Evolutionary conservation across 2,797 vertebrate genomes (phyloP).

Genomic region (Lerista edwardsae): DNA sequence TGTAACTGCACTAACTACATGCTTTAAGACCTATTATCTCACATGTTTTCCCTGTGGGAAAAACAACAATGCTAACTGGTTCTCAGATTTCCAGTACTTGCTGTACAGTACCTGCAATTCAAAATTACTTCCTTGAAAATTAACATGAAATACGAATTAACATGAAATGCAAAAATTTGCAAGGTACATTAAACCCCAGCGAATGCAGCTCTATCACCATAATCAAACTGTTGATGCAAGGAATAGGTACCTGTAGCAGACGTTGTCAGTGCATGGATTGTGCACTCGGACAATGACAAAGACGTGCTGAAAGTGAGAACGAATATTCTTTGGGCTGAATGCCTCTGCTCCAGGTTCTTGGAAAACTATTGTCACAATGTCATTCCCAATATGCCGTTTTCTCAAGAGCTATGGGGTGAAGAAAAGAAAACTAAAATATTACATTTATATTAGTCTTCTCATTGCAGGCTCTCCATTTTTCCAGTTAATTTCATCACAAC

Average conservation of each 20-base stretch:
- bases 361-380: slow-evolving; percentile 98
- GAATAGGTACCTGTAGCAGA: slow-evolving; percentile 90
- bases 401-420: slow-evolving; percentile 84
- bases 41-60: not conserved
- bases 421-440: slow-evolving; percentile 1
- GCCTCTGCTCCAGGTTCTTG: slow-evolving; percentile 95
- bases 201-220: rapidly evolving
- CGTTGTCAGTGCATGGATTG: slow-evolving; percentile 89
- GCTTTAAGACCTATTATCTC: not conserved
- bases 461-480: not conserved
- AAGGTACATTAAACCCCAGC: not conserved
- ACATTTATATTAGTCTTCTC: not conserved
- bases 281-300: slow-evolving; percentile 94
- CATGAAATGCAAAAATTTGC: not conserved
- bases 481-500: slow-evolving; percentile 18
- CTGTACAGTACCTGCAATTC: not conserved
- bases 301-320: slow-evolving; percentile 96
- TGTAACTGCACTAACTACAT: not conserved
- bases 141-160: not conserved
- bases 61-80: not conserved
- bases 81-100: not conserved
- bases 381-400: slow-evolving; percentile 97
- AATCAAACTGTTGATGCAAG: not conserved
- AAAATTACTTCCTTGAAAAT: not conserved
- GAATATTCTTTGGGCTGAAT: slow-evolving; percentile 94